phyloP scores from a whole-genome alignment of 2,113 vertebrate species.

The Gopherus flavomarginatus region DNA sequence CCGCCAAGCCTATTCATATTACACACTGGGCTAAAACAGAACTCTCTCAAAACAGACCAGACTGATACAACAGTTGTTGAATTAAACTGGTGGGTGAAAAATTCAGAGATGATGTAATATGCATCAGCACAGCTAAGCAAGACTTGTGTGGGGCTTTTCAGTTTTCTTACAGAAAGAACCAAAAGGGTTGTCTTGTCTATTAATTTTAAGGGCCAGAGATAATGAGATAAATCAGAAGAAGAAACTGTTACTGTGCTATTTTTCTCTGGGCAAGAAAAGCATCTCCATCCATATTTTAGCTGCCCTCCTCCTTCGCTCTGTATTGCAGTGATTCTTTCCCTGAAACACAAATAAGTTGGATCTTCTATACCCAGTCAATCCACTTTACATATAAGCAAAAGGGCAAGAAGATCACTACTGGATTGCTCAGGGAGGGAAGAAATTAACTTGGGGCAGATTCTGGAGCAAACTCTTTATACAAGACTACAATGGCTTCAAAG shows the following conservation, averaged over 20 bases:
- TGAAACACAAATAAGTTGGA: background rate
- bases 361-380: background rate
- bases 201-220: background rate
- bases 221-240: background rate
- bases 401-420: background rate
- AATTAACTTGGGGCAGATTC: background rate
- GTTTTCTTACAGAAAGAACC: background rate
- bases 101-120: background rate
- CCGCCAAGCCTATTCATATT: no score
- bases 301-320: background rate
- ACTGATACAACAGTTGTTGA: background rate
- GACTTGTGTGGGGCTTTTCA: background rate
- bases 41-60: background rate
- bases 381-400: background rate
- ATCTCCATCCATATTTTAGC: background rate
- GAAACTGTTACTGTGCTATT: background rate
- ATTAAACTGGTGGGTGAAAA: background rate
- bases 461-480: background rate
- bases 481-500: background rate
- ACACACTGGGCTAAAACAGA: no score
- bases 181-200: no score
- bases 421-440: background rate
- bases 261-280: background rate
- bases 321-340: background rate
- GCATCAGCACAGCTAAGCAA: background rate